These are phyloP conservation scores for Andrena dorsata DNA, from an alignment of 2,888 invertebrate genomes.

Conservation along the genomic window DNA sequence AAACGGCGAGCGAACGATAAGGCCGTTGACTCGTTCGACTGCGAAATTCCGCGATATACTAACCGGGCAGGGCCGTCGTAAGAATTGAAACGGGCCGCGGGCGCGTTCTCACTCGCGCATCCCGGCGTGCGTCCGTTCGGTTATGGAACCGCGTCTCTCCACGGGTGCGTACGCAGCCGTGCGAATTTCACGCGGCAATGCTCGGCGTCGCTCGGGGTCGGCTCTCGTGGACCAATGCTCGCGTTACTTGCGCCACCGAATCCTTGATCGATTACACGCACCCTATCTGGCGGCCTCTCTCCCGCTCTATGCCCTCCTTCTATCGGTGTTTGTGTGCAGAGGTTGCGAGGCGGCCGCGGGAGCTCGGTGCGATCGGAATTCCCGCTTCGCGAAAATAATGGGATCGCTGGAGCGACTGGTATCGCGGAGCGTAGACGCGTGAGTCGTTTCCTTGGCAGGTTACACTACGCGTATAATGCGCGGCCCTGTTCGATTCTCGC, in stretches of 20 bases:
- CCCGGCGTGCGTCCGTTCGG: background rate
- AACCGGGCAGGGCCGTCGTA: conserved; percentile 53
- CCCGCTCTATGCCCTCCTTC: background rate
- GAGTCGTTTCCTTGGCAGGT: conserved; percentile 74
- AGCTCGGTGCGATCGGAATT: background rate
- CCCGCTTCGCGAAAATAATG: background rate
- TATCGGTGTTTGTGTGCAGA: background rate
- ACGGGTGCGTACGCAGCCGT: conserved; percentile 17
- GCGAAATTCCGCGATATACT: conserved; percentile 76
- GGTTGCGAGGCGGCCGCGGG: background rate
- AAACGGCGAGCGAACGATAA: conserved; percentile 71
- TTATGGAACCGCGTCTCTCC: conserved; percentile 4
- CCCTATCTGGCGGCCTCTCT: too few species aligned
- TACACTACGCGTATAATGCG: conserved; percentile 76
- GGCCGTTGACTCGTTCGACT: conserved; percentile 80
- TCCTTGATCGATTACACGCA: conserved; percentile 20
- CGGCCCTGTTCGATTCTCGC: conserved; percentile 79
- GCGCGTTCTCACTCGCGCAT: conserved; percentile 37
- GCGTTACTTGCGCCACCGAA: conserved; percentile 6
- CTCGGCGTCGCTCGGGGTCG: conserved; percentile 16
- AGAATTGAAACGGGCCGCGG: conserved; percentile 40
- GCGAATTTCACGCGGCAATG: conserved; percentile 42
- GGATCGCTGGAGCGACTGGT: conserved; percentile 1
- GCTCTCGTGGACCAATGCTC: conserved; percentile 5
- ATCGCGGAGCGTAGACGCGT: conserved; percentile 37